Evolutionary conservation across 2,888 invertebrate genomes (phyloP).

Genomic region (Falcaria lacertinaria): DNA sequence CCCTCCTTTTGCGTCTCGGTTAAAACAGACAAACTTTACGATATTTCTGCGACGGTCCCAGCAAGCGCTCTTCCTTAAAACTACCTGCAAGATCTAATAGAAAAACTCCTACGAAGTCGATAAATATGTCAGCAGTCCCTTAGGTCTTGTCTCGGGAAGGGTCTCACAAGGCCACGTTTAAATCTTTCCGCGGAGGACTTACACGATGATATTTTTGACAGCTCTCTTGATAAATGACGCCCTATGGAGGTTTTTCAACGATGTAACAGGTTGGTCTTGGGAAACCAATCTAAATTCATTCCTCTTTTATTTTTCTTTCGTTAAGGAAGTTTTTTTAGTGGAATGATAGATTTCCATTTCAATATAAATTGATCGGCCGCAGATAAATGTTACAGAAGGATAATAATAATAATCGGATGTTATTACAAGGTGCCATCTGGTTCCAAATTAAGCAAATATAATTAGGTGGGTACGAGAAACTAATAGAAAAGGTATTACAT

Average conservation of each 20-base stretch:
- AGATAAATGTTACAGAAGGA: too few relatives aligned
- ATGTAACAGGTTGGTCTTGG: constrained; percentile 26
- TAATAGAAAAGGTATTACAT: too few relatives aligned
- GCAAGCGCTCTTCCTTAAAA: neutral
- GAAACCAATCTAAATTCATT: constrained; percentile 21
- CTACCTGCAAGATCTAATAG: constrained; percentile 16
- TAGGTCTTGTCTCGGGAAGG: constrained; percentile 16
- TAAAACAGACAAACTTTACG: too few relatives aligned
- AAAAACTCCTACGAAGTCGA: constrained; percentile 13
- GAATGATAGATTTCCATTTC: neutral
- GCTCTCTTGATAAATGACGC: constrained; percentile 22
- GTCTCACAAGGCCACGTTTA: constrained; percentile 18
- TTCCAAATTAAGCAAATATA: too few relatives aligned
- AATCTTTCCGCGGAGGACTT: constrained; percentile 23
- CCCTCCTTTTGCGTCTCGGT: too few relatives aligned
- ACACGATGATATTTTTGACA: constrained; percentile 37
- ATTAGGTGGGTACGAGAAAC: too few relatives aligned
- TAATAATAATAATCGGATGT: too few relatives aligned
- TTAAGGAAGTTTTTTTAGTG: constrained; percentile 19
- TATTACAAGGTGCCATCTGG: too few relatives aligned
- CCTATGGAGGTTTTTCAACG: constrained; percentile 20
- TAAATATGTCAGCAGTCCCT: constrained; percentile 29
- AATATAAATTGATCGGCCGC: too few relatives aligned
- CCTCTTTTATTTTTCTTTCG: constrained; percentile 24
- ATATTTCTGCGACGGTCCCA: too few relatives aligned